These are phyloP conservation scores for Halcyon senegalensis DNA, from an alignment of 2,113 vertebrate species.

Conservation along the genomic window DNA sequence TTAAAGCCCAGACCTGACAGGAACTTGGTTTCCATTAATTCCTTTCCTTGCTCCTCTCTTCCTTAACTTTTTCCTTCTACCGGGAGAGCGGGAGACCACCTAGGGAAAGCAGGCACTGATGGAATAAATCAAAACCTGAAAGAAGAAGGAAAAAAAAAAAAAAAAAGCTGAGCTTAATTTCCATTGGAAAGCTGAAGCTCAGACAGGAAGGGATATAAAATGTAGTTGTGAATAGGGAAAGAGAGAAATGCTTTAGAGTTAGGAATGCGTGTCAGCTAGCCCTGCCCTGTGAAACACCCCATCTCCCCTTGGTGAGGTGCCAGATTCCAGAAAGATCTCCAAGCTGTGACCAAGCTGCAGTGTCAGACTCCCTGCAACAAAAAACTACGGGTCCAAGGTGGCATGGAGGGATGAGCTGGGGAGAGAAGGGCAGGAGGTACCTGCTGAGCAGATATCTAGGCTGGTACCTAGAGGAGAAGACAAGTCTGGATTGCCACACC, in stretches of 20 bases:
- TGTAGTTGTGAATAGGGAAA: background rate
- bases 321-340: background rate
- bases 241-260: background rate
- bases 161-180: background rate
- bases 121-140: background rate
- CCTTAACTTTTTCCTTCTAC: background rate
- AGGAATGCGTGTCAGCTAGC: background rate
- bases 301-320: background rate
- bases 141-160: background rate
- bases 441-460: background rate
- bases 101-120: background rate
- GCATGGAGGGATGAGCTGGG: no score
- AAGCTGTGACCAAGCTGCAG: accelerated
- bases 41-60: background rate
- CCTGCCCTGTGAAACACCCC: accelerated
- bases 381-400: background rate
- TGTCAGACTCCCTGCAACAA: background rate
- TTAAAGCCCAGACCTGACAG: background rate
- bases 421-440: background rate
- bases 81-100: background rate
- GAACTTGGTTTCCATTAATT: background rate
- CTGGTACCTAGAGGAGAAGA: background rate
- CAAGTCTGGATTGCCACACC: no score
- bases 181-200: background rate
- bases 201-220: background rate